Evolutionary conservation across 2,113 vertebrate genomes (phyloP).

Genomic region (Gavia stellata): DNA sequence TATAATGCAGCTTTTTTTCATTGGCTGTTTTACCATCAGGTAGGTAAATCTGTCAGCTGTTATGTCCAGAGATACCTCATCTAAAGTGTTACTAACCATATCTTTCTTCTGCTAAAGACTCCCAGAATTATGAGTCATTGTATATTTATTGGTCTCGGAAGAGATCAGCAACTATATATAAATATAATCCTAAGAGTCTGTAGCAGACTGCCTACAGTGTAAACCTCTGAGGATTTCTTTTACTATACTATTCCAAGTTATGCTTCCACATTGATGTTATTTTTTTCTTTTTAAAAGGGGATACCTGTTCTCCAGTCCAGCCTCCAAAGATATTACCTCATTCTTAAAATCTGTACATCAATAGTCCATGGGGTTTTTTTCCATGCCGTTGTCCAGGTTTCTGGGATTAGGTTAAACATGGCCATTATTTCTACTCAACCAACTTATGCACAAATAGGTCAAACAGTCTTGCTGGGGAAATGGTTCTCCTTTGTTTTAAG

Average conservation of each 20-base stretch:
- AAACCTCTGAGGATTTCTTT: neutral
- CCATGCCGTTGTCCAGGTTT: neutral
- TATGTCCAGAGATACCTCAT: neutral
- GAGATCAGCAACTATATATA: neutral
- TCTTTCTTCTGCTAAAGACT: neutral
- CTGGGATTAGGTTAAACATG: neutral
- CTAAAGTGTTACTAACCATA: neutral
- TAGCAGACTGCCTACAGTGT: neutral
- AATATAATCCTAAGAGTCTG: neutral
- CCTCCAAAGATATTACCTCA: neutral
- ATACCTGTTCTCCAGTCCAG: neutral
- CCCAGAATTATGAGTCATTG: neutral
- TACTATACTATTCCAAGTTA: neutral
- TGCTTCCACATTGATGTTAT: neutral
- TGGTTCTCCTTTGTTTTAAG: neutral
- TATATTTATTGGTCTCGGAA: neutral
- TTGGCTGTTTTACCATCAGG: neutral
- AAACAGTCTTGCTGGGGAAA: neutral
- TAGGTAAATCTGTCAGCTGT: neutral
- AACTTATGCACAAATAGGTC: neutral
- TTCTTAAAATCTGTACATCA: neutral
- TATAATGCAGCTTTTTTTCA: neutral
- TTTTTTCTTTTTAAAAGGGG: neutral
- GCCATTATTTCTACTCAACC: neutral
- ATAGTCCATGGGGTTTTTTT: rapidly evolving